phyloP scores from a whole-genome alignment of 2,113 vertebrate genomes.

The Neogale vison region DNA sequence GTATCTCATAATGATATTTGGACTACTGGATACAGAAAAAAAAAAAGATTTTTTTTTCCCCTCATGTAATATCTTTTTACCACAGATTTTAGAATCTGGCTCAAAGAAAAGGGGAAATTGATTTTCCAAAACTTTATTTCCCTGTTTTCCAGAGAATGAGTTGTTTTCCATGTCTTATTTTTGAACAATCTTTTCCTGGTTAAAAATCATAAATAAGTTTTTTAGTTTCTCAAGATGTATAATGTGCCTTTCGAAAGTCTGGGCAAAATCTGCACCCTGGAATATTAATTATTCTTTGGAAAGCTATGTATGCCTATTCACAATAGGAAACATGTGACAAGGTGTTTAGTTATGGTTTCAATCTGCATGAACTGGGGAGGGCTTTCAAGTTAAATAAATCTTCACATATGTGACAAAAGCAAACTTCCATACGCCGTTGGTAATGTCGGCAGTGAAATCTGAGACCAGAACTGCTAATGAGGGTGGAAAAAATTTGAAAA shows the following conservation, averaged over 20 bases:
- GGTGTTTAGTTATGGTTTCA: constrained; percentile 60
- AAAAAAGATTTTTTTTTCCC: not conserved
- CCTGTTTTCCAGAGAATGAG: constrained; percentile 39
- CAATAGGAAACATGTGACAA: constrained; percentile 72
- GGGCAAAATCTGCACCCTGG: constrained; percentile 48
- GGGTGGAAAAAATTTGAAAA: constrained; percentile 36
- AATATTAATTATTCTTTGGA: constrained; percentile 71
- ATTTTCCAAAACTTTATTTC: constrained; percentile 56
- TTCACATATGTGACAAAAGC: constrained; percentile 63
- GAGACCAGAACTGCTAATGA: constrained; percentile 57
- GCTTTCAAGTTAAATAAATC: constrained; percentile 76
- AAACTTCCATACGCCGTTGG: not conserved
- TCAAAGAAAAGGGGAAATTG: constrained; percentile 11
- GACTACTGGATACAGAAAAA: not conserved
- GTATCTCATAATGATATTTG: not conserved
- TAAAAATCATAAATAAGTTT: constrained; percentile 45
- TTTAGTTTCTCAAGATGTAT: constrained; percentile 40
- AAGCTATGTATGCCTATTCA: not conserved
- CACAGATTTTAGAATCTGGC: not conserved
- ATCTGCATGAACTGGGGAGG: constrained; percentile 23
- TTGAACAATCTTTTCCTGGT: constrained; percentile 56
- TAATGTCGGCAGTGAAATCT: constrained; percentile 46
- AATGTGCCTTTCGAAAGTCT: constrained; percentile 45
- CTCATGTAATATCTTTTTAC: not conserved
- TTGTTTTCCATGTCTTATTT: constrained; percentile 29